phyloP scores from a whole-genome alignment of 2,888 invertebrate genomes.

The Mayetiola destructor region DNA sequence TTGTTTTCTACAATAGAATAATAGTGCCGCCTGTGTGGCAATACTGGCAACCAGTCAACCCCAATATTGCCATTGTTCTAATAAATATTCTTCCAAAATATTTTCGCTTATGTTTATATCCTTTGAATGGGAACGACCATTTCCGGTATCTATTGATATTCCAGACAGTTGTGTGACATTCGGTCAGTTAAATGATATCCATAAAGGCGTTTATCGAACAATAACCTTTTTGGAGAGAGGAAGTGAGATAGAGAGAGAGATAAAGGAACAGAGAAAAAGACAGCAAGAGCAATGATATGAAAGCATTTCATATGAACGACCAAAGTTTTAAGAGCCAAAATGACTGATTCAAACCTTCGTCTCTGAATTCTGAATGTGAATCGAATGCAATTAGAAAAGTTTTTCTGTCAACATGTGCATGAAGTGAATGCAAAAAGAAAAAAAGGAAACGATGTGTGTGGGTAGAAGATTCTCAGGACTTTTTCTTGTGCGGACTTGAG shows the following conservation, averaged over 20 bases:
- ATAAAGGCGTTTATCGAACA: conserved; percentile 2
- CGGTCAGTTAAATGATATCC: conserved; percentile 5
- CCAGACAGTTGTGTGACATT: conserved; percentile 11
- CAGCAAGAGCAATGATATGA: no score
- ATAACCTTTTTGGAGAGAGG: no score
- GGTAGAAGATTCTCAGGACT: no score
- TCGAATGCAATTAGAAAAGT: background rate
- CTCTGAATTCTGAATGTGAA: no score
- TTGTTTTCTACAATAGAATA: no score
- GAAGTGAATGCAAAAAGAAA: background rate
- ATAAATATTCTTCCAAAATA: background rate
- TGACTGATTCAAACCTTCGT: no score
- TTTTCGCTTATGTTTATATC: background rate
- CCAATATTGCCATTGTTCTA: background rate
- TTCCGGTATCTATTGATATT: conserved; percentile 4
- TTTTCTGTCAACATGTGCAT: conserved; percentile 3
- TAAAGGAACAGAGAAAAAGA: no score
- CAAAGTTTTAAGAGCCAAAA: no score
- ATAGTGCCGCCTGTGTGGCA: no score
- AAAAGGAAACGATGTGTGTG: conserved; percentile 2
- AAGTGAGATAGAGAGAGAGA: no score
- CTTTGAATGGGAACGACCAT: conserved; percentile 2
- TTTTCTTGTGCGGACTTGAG: no score
- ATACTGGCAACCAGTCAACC: background rate
- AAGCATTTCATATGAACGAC: no score